Evolutionary conservation across 2,888 invertebrate genomes (phyloP).

Genomic region (Mesorhabditis sp.): DNA sequence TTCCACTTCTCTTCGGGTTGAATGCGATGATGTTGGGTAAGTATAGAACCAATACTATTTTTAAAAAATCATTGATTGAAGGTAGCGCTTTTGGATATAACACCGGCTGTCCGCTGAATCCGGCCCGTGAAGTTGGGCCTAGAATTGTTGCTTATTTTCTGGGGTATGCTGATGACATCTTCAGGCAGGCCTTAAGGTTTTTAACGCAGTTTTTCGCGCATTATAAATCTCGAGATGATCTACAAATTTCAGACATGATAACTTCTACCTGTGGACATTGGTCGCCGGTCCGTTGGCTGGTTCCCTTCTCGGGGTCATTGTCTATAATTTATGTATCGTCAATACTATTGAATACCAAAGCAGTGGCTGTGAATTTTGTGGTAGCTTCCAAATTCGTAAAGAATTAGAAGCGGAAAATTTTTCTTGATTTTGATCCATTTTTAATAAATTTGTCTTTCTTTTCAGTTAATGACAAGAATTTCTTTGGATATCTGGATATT

Average conservation of each 20-base stretch:
- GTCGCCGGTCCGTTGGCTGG: not conserved
- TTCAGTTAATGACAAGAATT: too few relatives aligned
- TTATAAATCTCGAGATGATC: not conserved
- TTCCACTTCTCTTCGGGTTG: not conserved
- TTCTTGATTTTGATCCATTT: too few relatives aligned
- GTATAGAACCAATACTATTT: not conserved
- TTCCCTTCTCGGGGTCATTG: not conserved
- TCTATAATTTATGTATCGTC: not conserved
- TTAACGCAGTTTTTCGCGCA: not conserved
- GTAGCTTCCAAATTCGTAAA: not conserved
- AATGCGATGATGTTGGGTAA: slow-evolving; percentile 1
- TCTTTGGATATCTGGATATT: too few relatives aligned
- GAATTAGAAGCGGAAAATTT: not conserved
- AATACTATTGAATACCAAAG: not conserved
- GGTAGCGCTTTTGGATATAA: not conserved
- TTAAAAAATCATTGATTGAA: not conserved
- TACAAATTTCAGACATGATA: not conserved
- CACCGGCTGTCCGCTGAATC: slow-evolving; percentile 2
- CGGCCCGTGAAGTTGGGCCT: not conserved
- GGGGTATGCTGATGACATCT: not conserved
- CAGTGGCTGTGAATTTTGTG: not conserved
- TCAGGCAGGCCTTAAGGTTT: not conserved
- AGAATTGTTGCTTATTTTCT: not conserved
- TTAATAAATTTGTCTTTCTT: too few relatives aligned
- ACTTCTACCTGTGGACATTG: not conserved